Conservation (phyloP, 2,797 vertebrate genomes). For the Crocidura indochinensis region DNA sequence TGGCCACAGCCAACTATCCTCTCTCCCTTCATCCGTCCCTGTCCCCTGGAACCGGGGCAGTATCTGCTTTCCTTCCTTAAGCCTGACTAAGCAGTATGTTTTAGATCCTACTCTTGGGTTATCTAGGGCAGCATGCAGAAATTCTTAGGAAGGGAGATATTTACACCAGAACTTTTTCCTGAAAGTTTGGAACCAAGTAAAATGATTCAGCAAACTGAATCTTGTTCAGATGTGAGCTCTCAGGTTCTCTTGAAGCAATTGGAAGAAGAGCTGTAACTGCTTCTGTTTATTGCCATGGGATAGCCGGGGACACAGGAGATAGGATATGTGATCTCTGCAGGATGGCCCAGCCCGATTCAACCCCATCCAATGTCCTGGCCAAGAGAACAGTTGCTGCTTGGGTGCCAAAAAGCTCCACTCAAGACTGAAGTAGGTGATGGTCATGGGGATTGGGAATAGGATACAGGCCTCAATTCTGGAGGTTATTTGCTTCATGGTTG, state of each 20-base stretch:
- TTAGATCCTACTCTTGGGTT: not conserved
- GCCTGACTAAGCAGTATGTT: not conserved
- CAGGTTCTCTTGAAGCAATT: not conserved
- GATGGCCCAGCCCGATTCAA: rapidly evolving
- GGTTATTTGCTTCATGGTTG: not conserved
- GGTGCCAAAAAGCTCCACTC: not conserved
- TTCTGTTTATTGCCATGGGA: not conserved
- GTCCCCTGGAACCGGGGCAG: not conserved
- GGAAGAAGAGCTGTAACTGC: not conserved
- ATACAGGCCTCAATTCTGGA: not conserved
- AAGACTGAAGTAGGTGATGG: not conserved
- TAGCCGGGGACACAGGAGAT: not conserved
- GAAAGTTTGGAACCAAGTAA: slow-evolving; percentile 55
- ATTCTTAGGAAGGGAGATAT: not conserved
- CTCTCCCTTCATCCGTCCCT: not conserved
- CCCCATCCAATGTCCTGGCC: not conserved
- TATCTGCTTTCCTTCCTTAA: not conserved
- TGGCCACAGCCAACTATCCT: not conserved
- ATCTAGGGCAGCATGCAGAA: slow-evolving; percentile 32
- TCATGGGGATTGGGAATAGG: too few relatives aligned
- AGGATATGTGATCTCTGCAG: not conserved
- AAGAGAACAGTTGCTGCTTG: too few relatives aligned
- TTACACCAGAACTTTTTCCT: not conserved
- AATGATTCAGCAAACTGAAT: slow-evolving; percentile 22
- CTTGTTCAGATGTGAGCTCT: not conserved